phyloP scores from a whole-genome alignment of 2,113 vertebrate species.

The Gasterosteus aculeatus region DNA sequence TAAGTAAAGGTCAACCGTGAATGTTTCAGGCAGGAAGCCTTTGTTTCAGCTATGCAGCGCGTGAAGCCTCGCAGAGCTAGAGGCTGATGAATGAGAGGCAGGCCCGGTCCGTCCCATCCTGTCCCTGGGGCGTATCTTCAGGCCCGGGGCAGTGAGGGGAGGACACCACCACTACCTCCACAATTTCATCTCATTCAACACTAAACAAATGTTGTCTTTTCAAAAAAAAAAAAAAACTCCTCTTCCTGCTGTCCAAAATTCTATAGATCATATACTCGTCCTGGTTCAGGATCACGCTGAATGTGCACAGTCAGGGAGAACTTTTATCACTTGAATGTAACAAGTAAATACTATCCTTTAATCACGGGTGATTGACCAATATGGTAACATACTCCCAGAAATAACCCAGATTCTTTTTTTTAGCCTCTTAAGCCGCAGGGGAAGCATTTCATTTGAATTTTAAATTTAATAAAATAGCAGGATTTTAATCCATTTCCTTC shows the following conservation, averaged over 20 bases:
- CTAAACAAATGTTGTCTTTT: constrained; percentile 58
- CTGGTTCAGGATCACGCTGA: not conserved
- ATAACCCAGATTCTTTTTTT: constrained; percentile 13
- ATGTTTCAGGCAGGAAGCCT: constrained; percentile 3
- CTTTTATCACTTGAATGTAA: not conserved
- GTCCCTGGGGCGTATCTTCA: constrained; percentile 92
- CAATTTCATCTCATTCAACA: constrained; percentile 71
- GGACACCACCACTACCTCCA: constrained; percentile 70
- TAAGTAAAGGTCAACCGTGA: not conserved
- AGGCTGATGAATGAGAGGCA: constrained; percentile 67
- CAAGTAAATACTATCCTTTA: constrained; percentile 12
- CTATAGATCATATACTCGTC: constrained; percentile 13
- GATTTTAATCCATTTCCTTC: constrained; percentile 91
- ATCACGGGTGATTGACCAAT: constrained; percentile 7
- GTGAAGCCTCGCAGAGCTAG: constrained; percentile 24
- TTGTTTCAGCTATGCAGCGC: constrained; percentile 5
- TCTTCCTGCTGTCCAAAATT: constrained; percentile 26
- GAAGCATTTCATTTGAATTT: constrained; percentile 96
- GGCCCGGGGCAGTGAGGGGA: constrained; percentile 92
- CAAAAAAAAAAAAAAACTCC: constrained; percentile 6
- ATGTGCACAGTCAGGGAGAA: not conserved
- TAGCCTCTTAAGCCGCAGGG: constrained; percentile 73
- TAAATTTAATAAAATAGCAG: constrained; percentile 94
- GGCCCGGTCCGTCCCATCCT: constrained; percentile 80
- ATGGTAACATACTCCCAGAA: constrained; percentile 12